Percentiles rank a stretch among this genome's conserved stretches.
phyloP scores from a whole-genome alignment of 2,113 vertebrate genomes.

The Lonchura striata region DNA sequence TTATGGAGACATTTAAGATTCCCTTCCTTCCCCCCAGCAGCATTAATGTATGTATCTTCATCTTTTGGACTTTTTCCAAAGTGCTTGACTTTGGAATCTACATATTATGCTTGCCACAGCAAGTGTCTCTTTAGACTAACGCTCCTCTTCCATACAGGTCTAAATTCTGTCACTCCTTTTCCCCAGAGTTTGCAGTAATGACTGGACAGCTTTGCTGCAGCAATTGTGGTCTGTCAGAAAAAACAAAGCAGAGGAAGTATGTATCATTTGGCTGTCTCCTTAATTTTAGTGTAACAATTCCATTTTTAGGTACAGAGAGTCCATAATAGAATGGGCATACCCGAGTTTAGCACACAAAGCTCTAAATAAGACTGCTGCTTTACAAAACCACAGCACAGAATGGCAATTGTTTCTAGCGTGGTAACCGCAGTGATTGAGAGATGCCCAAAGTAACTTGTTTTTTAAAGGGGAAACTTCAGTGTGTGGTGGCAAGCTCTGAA shows the following conservation, averaged over 20 bases:
- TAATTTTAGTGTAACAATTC: slow-evolving; percentile 70
- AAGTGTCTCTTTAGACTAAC: slow-evolving; percentile 31
- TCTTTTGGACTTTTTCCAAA: slow-evolving; percentile 50
- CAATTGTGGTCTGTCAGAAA: slow-evolving; percentile 60
- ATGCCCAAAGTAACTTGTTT: slow-evolving; percentile 19
- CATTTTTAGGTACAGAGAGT: slow-evolving; percentile 64
- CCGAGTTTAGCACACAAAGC: slow-evolving; percentile 35
- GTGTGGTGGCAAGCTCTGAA: slow-evolving; percentile 26
- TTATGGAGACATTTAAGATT: slow-evolving; percentile 11
- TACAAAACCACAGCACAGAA: slow-evolving; percentile 69
- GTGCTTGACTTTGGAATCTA: slow-evolving; percentile 52
- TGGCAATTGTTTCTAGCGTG: slow-evolving; percentile 47
- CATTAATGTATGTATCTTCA: slow-evolving; percentile 44
- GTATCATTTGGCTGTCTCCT: slow-evolving; percentile 57
- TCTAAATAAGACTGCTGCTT: slow-evolving; percentile 62
- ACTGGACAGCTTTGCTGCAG: slow-evolving; percentile 45
- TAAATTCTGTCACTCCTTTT: slow-evolving; percentile 12
- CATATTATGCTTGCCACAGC: slow-evolving; percentile 44
- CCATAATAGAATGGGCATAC: slow-evolving; percentile 38
- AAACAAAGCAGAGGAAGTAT: slow-evolving; percentile 54
- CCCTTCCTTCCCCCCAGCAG: slow-evolving; percentile 25
- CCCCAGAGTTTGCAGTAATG: slow-evolving; percentile 40
- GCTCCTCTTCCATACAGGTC: background rate
- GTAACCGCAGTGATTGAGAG: slow-evolving; percentile 55
- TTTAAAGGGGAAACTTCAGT: slow-evolving; percentile 36